These are phyloP conservation scores for Disparrhopalites patrizii DNA, from an alignment of 2,888 invertebrate genomes.

Conservation along the genomic window DNA sequence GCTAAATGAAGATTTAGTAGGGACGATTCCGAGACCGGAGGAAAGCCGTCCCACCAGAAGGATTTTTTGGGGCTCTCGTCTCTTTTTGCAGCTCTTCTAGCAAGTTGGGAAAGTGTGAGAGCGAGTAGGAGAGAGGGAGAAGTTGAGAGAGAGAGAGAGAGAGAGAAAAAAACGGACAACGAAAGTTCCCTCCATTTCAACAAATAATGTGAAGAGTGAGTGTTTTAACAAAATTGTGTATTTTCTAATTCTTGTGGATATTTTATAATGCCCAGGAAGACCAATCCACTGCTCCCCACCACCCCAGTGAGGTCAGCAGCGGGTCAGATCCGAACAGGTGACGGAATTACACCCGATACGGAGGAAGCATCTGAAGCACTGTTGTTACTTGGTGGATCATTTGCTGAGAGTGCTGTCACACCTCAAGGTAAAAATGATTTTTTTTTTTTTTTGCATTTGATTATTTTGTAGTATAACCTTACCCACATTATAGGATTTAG, in stretches of 20 bases:
- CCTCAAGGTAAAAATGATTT: slow-evolving; percentile 24
- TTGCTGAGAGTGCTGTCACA: slow-evolving; percentile 23
- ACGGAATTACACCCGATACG: slow-evolving; percentile 29
- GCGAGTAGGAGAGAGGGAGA: not conserved
- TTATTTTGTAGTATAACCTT: no score
- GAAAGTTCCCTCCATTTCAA: slow-evolving; percentile 24
- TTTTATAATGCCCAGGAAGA: slow-evolving; percentile 18
- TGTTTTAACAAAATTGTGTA: not conserved
- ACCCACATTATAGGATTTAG: no score
- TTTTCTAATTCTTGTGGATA: not conserved
- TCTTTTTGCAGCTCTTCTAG: no score
- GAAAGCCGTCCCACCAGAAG: no score
- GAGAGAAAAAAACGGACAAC: slow-evolving; percentile 14
- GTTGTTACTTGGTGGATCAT: slow-evolving; percentile 36
- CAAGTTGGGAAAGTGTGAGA: no score
- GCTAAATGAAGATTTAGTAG: no score
- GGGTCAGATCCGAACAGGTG: not conserved
- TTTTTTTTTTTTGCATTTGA: no score
- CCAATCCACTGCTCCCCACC: slow-evolving; percentile 23
- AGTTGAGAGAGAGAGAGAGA: slow-evolving; percentile 2
- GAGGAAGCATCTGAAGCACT: slow-evolving; percentile 43
- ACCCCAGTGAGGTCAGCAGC: slow-evolving; percentile 18
- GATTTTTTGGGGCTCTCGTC: no score
- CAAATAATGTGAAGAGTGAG: slow-evolving; percentile 14
- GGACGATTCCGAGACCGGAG: no score